Evolutionary conservation across 2,888 invertebrate genomes (phyloP).

Genomic region (Yponomeuta sedellus): DNA sequence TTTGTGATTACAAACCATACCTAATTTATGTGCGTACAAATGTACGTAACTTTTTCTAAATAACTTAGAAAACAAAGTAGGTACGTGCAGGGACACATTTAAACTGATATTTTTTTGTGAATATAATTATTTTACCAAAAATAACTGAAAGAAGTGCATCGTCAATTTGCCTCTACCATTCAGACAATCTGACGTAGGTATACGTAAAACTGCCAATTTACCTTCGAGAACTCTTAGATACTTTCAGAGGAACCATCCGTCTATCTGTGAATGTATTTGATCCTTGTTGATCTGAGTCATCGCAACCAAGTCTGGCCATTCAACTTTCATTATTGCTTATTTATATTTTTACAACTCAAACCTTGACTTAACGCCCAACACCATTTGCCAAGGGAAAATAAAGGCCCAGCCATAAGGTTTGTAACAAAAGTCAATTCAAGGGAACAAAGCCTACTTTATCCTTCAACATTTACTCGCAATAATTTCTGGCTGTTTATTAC

Average conservation of each 20-base stretch:
- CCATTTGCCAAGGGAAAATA: slow-evolving; percentile 14
- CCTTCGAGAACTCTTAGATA: too few species aligned
- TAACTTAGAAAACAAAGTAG: too few species aligned
- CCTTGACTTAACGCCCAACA: slow-evolving; percentile 32
- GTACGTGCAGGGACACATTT: too few species aligned
- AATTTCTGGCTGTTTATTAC: slow-evolving; percentile 11
- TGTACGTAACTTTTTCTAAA: too few species aligned
- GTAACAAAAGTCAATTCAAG: slow-evolving; percentile 11
- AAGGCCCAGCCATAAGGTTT: slow-evolving; percentile 4
- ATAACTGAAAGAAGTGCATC: too few species aligned
- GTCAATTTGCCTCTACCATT: too few species aligned
- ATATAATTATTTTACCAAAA: too few species aligned
- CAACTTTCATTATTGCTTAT: slow-evolving; percentile 68
- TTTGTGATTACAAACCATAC: too few species aligned
- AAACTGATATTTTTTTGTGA: too few species aligned
- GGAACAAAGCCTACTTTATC: slow-evolving; percentile 5
- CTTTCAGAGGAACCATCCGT: background rate
- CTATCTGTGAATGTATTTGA: background rate
- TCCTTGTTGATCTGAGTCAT: slow-evolving; percentile 51
- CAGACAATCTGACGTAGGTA: too few species aligned
- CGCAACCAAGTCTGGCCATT: slow-evolving; percentile 54
- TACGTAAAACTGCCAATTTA: too few species aligned
- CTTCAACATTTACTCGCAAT: slow-evolving; percentile 9
- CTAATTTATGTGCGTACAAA: too few species aligned
- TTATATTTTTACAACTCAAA: slow-evolving; percentile 53